Base-by-base conservation (phyloP, 2,888 invertebrate genomes). In the Psylliodes chrysocephalus region DNA sequence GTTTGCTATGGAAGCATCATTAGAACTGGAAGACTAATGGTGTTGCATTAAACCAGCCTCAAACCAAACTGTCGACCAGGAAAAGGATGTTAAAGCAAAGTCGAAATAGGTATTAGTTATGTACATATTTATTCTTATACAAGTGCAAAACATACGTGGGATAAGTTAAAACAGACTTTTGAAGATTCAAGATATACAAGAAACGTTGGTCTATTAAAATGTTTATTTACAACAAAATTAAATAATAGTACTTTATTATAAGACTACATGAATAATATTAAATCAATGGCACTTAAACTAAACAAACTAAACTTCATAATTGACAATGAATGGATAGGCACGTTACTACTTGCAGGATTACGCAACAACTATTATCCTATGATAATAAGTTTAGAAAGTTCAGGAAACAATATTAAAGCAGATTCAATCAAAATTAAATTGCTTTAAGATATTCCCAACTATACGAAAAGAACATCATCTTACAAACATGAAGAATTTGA, bases 301-400 rank as follows among this genome's bases (percentile, higher is more conserved):
- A n/a, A 17, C 4, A 46, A 46, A 6, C 8, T 46, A 15, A 15
- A 18, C 4, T 46, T 46, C 6, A 18, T 15, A 7, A 18, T 46
- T 18, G 46, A 18, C 6, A 15, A 18, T 18, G 46, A 46, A 18
- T 46, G 46, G 46, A 8, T 46, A 5, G 18, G 18, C 4, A 46
- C 17, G 6, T 17, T 46, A n/a, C 8, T 46, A n/a, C n/a, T 46
- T 6, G 5, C 46, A 14, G 46, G 46, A 6, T 46, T 46, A 46
- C 18, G 15, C 4, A 15, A 46, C 4, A 46, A 14, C n/a, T 46
- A 46, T 17, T 4, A 46, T 5, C 46, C 46, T 6, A 46, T 46
- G 46, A 17, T 46, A 14, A 15, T 46, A 6, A 4, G 18, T 46
- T 18, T 46, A 14, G 46, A 46, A 46, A 46, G 46, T 15, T 46